These are phyloP conservation scores for Gastrophryne carolinensis DNA, from an alignment of 2,797 vertebrate species.

Conservation along the genomic window DNA sequence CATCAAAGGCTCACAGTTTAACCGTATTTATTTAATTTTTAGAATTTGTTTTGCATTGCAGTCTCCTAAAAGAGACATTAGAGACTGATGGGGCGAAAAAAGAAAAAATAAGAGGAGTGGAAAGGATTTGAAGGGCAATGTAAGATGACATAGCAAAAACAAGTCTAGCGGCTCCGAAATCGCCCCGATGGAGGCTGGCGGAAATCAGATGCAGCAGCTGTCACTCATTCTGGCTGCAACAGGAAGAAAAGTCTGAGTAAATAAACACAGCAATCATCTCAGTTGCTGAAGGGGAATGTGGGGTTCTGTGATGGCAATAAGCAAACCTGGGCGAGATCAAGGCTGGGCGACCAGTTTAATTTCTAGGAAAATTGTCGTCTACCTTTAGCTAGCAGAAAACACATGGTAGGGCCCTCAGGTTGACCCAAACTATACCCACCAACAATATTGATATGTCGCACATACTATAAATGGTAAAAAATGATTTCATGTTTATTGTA, in stretches of 20 bases:
- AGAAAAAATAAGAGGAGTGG: neutral
- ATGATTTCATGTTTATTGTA: too few relatives aligned
- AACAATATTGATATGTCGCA: too few relatives aligned
- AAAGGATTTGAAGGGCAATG: slow-evolving; percentile 36
- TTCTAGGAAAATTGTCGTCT: slow-evolving; percentile 40
- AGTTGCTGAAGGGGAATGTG: slow-evolving; percentile 33
- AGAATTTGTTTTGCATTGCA: neutral
- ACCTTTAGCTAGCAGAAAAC: slow-evolving; percentile 14
- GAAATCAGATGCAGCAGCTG: slow-evolving; percentile 47
- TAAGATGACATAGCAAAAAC: slow-evolving; percentile 47
- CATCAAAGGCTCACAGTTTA: slow-evolving; percentile 12
- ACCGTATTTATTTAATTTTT: slow-evolving; percentile 35
- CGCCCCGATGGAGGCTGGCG: slow-evolving; percentile 16
- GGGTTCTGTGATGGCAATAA: slow-evolving; percentile 43
- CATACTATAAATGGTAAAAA: too few relatives aligned
- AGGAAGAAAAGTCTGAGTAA: slow-evolving; percentile 44
- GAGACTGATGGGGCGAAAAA: neutral
- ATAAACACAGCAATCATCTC: slow-evolving; percentile 50
- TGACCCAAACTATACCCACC: too few relatives aligned
- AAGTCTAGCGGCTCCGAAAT: slow-evolving; percentile 37
- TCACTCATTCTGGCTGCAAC: slow-evolving; percentile 41
- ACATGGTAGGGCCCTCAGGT: too few relatives aligned
- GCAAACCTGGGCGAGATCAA: slow-evolving; percentile 10
- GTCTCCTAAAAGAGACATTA: slow-evolving; percentile 19
- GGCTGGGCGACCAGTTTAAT: slow-evolving; percentile 20